Conservation (phyloP, 2,113 vertebrate species). For the Alouatta palliata region DNA sequence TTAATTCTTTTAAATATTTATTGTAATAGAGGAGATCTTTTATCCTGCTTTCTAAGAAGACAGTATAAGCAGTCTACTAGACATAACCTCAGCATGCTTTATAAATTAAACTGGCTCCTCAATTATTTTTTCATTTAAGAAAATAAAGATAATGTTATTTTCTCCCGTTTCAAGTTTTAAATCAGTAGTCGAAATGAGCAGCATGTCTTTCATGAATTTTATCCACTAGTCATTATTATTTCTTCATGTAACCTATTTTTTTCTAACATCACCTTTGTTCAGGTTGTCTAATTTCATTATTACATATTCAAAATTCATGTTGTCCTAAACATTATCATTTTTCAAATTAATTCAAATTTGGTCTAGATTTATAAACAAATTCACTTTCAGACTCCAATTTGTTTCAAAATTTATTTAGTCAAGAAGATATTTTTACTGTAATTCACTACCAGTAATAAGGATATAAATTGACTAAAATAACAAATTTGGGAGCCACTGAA, state of each 20-base stretch:
- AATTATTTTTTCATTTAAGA: conserved; percentile 52
- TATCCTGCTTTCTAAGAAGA: conserved; percentile 3
- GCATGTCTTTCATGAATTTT: conserved; percentile 22
- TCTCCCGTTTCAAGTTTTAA: conserved; percentile 33
- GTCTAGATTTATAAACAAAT: conserved; percentile 16
- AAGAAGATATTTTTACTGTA: conserved; percentile 24
- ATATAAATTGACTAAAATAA: conserved; percentile 37
- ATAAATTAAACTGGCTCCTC: background rate
- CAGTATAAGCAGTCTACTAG: background rate
- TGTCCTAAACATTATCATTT: conserved; percentile 23
- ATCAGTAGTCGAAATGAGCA: conserved; percentile 45
- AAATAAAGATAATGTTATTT: conserved; percentile 44
- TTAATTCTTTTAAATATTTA: background rate
- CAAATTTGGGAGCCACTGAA: conserved; percentile 13
- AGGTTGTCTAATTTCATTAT: conserved; percentile 20
- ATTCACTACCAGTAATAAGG: background rate
- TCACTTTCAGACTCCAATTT: conserved; percentile 23
- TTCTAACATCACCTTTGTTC: conserved; percentile 48
- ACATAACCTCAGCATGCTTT: background rate
- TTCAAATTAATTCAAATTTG: conserved; percentile 46
- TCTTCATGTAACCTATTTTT: background rate
- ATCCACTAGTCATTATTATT: background rate
- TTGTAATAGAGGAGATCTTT: background rate
- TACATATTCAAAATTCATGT: conserved; percentile 19
- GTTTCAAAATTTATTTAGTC: conserved; percentile 21